Base-by-base conservation (phyloP, 1,140 invertebrate species). In the Chironomus tepperi region DNA sequence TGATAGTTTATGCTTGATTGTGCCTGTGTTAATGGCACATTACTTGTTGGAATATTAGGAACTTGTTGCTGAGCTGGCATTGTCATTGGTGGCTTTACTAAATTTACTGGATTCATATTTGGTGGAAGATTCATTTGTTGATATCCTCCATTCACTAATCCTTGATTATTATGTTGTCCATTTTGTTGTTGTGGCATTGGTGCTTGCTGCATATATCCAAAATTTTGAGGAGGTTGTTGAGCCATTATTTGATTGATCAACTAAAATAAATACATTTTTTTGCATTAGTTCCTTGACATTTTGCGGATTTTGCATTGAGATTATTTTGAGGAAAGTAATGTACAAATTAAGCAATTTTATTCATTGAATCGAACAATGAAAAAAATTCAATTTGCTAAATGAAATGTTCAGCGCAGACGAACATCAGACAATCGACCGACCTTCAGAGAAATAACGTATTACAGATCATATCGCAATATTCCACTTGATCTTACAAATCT, bases 171-270 rank as follows among this genome's bases (percentile, higher is more conserved):
- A 7, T 67, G 64, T 67, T 67, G 64, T 12, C n/a, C 18, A 67
- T 67, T 19, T 18, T 67, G 16, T n/a, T 7, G 64, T 18, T 65
- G 64, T 67, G 64, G 15, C 16, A 19, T 16, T 67, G 64, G n/a
- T 12, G 64, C 9, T 16, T 7, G 64, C 18, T 67, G 64, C 64
- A 67, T 67, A n/a, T 67, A 67, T 19, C 64, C 64, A 67, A 2
- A 67, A 67, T 67, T 67, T 67, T 67, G 64, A 67, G 64, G 64
- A 18, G n/a, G 16, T 19, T 67, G 64, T 18, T 67, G 64, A 67
- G 64, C 64, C 64, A 67, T 67, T 18, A 67, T 67, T 19, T 2
- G 1, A 18, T 67, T 67, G n/a, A 67, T 67, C 18, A 12, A 67
- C 8, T 10, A 47, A 47, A 15, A 47, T 3, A 47, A 47, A 10